A percentile compares a stretch with the other conserved stretches of the same genome.
phyloP scores from a whole-genome alignment of 1,140 invertebrate genomes.

The Ganaspis sp. region DNA sequence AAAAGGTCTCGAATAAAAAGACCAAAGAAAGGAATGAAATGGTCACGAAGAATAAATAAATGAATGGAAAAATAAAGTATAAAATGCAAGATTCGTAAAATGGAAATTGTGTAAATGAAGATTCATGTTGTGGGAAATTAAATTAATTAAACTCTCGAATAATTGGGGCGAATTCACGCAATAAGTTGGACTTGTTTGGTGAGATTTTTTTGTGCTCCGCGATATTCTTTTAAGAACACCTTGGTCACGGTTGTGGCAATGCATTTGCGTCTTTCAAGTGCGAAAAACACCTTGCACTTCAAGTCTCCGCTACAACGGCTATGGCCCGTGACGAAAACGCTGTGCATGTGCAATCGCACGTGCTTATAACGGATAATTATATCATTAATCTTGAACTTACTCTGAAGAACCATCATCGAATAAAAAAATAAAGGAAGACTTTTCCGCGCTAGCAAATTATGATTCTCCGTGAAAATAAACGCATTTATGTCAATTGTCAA shows the following conservation, averaged over 20 bases:
- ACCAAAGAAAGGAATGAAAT: too few relatives aligned
- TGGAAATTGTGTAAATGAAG: too few relatives aligned
- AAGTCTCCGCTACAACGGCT: slow-evolving; percentile 51
- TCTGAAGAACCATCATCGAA: slow-evolving; percentile 24
- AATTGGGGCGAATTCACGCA: neutral
- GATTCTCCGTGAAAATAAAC: neutral
- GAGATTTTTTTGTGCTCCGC: neutral
- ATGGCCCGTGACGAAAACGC: slow-evolving; percentile 63
- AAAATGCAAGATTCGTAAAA: too few relatives aligned
- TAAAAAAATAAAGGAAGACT: neutral
- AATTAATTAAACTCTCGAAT: too few relatives aligned
- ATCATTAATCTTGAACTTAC: slow-evolving; percentile 62
- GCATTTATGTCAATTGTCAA: too few relatives aligned
- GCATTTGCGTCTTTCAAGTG: slow-evolving; percentile 38
- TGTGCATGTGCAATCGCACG: slow-evolving; percentile 55
- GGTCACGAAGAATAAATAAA: too few relatives aligned
- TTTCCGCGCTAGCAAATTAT: too few relatives aligned
- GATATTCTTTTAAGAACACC: neutral
- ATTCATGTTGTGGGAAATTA: too few relatives aligned
- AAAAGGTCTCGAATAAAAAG: too few relatives aligned
- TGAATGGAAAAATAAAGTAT: too few relatives aligned
- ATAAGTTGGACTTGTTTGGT: neutral
- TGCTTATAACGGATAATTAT: slow-evolving; percentile 63
- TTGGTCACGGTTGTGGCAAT: neutral
- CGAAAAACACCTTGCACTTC: slow-evolving; percentile 58